Conservation (phyloP, 1,140 invertebrate genomes). For the Gryon sp. region DNA sequence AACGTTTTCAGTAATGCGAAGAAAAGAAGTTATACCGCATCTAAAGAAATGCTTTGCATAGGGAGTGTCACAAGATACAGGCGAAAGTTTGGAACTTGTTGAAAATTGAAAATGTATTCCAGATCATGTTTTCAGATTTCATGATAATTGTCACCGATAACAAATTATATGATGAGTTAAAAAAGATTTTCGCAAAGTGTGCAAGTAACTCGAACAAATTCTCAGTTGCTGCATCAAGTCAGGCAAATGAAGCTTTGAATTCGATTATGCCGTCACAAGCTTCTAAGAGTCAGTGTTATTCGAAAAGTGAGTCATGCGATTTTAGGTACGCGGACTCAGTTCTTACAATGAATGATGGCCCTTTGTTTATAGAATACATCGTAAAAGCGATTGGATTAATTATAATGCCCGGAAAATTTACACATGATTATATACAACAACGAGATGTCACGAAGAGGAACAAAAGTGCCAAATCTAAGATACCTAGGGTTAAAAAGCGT, state of each 20-base stretch:
- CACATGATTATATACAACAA: conserved; percentile 4
- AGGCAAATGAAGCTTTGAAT: conserved; percentile 35
- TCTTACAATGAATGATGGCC: conserved; percentile 36
- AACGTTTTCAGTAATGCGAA: conserved; percentile 6
- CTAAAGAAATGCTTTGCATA: conserved; percentile 43
- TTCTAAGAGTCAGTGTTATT: conserved; percentile 32
- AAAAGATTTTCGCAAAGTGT: conserved; percentile 29
- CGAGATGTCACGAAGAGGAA: conserved; percentile 10
- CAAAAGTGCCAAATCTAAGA: conserved; percentile 1
- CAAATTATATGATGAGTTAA: conserved; percentile 2
- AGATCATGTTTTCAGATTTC: conserved; percentile 30
- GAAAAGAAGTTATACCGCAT: conserved; percentile 18
- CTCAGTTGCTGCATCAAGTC: conserved; percentile 37
- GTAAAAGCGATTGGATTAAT: conserved; percentile 28
- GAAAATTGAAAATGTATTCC: conserved; percentile 27
- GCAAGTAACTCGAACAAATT: conserved; percentile 33
- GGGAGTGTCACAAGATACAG: conserved; percentile 9
- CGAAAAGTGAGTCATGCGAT: conserved; percentile 38
- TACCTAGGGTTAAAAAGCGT: conserved; percentile 4
- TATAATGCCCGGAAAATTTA: conserved; percentile 22
- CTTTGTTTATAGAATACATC: conserved; percentile 17
- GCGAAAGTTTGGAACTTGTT: conserved; percentile 6
- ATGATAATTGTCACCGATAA: conserved; percentile 34
- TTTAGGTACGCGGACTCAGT: conserved; percentile 31
- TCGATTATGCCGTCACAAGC: conserved; percentile 24